Conservation (phyloP, 2,888 invertebrate genomes). For the Spicauda simplicius region DNA sequence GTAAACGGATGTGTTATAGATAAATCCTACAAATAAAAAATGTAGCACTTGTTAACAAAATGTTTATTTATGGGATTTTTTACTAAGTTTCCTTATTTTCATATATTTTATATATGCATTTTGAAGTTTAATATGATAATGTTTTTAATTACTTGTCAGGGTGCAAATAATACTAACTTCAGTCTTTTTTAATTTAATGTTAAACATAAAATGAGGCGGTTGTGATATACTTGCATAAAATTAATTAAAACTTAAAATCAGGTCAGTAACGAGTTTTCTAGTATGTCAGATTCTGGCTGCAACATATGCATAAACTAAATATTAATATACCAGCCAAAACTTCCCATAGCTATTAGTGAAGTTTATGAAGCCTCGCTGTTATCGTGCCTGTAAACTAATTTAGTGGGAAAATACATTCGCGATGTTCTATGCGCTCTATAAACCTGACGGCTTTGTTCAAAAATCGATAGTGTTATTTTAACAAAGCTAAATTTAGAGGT, state of each 20-base stretch:
- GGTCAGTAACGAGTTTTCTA: conserved; percentile 15
- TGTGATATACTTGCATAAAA: neutral
- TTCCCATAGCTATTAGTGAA: conserved; percentile 36
- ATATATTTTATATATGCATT: no score
- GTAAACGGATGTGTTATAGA: no score
- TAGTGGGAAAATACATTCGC: conserved; percentile 23
- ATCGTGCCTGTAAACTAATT: conserved; percentile 35
- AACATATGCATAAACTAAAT: conserved; percentile 22
- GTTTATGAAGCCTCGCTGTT: conserved; percentile 34
- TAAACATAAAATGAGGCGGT: no score
- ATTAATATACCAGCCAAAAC: conserved; percentile 30
- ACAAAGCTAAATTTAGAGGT: conserved; percentile 24
- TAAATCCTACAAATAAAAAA: no score
- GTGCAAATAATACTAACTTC: no score
- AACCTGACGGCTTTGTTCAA: conserved; percentile 3
- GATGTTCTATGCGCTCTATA: neutral
- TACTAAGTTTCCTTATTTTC: no score
- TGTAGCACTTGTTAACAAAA: no score
- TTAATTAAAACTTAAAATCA: conserved; percentile 30
- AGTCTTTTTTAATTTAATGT: no score
- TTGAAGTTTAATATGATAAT: no score
- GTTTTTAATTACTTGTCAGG: no score
- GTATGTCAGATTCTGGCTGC: conserved; percentile 24
- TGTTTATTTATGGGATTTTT: no score
- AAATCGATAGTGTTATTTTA: conserved; percentile 30